phyloP scores from a whole-genome alignment of 2,888 invertebrate species.

The Leptopterna dolabrata region DNA sequence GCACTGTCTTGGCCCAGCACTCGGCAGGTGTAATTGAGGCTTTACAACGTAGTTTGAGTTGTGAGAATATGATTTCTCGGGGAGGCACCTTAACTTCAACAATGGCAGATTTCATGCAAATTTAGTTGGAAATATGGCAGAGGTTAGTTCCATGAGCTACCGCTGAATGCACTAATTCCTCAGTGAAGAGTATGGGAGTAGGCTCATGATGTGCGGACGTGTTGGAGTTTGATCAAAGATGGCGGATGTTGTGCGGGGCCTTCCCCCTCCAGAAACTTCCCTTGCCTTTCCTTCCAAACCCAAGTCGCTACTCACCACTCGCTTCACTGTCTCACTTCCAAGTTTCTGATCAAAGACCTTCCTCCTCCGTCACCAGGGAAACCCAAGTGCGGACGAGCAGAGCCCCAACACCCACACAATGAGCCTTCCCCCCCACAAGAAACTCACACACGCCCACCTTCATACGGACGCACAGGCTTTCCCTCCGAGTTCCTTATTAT shows the following conservation, averaged over 20 bases:
- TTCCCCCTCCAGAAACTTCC: background rate
- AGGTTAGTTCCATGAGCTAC: constrained; percentile 9
- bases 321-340: constrained; percentile 34
- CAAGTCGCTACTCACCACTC: constrained; percentile 8
- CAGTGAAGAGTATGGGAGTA: background rate
- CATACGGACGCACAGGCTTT: constrained; percentile 19
- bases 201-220: constrained; percentile 14
- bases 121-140: background rate
- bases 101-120: constrained; percentile 23
- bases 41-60: too few relatives aligned
- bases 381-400: background rate
- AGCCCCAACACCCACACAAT: background rate
- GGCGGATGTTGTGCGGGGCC: constrained; percentile 53
- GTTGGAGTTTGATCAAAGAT: constrained; percentile 53
- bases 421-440: background rate
- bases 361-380: background rate
- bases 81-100: constrained; percentile 6
- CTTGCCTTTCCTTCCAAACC: constrained; percentile 31
- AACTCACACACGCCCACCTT: background rate
- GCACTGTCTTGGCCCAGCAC: too few relatives aligned
- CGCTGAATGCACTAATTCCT: background rate
- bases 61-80: background rate
- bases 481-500: constrained; percentile 39
- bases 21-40: too few relatives aligned
- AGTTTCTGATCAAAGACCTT: constrained; percentile 49